Percentiles rank a stretch among this genome's conserved stretches.
Conservation (phyloP, 2,797 vertebrate species). For the Prionace glauca region DNA sequence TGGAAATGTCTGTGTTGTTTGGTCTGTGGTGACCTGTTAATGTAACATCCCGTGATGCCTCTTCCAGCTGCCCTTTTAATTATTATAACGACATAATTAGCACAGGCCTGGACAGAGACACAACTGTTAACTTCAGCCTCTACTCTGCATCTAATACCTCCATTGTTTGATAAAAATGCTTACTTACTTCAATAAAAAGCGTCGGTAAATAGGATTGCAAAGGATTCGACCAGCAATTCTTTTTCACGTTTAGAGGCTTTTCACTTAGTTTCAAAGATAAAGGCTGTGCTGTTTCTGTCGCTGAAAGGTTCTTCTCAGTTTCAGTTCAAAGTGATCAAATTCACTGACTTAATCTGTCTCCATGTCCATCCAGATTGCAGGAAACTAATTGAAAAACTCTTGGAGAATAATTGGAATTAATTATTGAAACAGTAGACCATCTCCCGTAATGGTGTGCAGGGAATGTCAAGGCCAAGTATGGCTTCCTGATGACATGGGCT, state of each 20-base stretch:
- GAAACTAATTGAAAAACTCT: neutral
- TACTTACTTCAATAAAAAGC: neutral
- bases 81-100: constrained; percentile 60
- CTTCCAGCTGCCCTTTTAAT: constrained; percentile 55
- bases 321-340: neutral
- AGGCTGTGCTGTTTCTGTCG: neutral
- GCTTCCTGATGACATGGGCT: neutral
- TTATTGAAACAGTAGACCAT: neutral
- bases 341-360: neutral
- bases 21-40: constrained; percentile 63
- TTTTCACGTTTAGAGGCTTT: neutral
- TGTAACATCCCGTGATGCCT: constrained; percentile 65
- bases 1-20: constrained; percentile 62
- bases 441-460: neutral
- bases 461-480: neutral
- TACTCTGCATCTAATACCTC: constrained; percentile 9
- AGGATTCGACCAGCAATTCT: neutral
- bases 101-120: constrained; percentile 48
- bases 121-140: neutral
- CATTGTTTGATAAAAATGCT: neutral
- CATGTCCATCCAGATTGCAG: neutral
- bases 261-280: neutral
- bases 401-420: neutral
- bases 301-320: neutral
- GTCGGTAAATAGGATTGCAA: neutral